Evolutionary conservation across 2,797 vertebrate genomes (phyloP).

Genomic region (Sebastiscus albofasciatus): DNA sequence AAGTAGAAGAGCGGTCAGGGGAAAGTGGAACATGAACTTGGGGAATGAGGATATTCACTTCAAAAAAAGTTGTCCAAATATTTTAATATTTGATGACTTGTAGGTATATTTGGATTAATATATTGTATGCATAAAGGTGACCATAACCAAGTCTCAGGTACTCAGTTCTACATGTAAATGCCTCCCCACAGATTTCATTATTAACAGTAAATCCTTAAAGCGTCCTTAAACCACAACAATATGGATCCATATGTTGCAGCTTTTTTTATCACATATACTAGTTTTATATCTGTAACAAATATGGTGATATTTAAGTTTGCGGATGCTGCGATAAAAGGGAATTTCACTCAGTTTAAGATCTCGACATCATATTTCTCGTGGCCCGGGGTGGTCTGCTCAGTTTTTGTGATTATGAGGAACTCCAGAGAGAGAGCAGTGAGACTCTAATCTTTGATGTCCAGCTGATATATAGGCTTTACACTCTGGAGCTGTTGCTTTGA

Average conservation of each 20-base stretch:
- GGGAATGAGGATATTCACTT: background rate
- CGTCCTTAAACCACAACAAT: background rate
- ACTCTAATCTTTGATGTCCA: conserved; percentile 27
- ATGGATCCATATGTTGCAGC: background rate
- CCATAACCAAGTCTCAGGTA: background rate
- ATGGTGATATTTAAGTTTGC: conserved; percentile 2
- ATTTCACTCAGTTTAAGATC: conserved; percentile 25
- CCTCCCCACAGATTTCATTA: background rate
- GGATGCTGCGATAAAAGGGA: conserved; percentile 4
- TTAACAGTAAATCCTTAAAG: background rate
- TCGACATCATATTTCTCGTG: conserved; percentile 2
- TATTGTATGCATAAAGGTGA: background rate
- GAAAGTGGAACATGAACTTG: conserved; percentile 35
- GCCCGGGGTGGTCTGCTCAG: background rate
- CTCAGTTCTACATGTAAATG: background rate
- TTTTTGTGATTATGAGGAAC: conserved; percentile 26
- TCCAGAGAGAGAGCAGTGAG: conserved; percentile 18
- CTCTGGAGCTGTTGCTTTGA: conserved; percentile 25
- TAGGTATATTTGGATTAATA: background rate
- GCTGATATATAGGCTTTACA: background rate
- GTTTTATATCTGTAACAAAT: background rate
- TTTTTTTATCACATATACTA: background rate
- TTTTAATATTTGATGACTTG: background rate
- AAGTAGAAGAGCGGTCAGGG: conserved; percentile 1
- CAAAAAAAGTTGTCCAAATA: conserved; percentile 44